Percentiles rank a stretch among this genome's conserved stretches.
phyloP scores from a whole-genome alignment of 2,113 vertebrate genomes.

The Nycticorax nycticorax region DNA sequence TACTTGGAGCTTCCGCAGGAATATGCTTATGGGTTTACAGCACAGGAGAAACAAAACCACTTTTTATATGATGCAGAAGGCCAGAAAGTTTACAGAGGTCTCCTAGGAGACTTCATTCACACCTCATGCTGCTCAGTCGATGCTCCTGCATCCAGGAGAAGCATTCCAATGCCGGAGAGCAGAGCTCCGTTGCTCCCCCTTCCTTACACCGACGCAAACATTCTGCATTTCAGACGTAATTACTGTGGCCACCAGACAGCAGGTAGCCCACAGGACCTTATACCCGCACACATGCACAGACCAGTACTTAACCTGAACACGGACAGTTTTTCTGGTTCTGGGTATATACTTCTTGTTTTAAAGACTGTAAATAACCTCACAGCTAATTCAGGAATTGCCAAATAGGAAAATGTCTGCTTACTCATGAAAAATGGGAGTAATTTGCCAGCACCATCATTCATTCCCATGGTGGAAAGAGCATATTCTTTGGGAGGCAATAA shows the following conservation, averaged over 20 bases:
- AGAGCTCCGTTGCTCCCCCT: neutral
- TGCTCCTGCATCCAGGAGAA: neutral
- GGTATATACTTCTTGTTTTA: neutral
- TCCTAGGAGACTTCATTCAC: neutral
- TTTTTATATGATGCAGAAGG: neutral
- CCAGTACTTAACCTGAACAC: neutral
- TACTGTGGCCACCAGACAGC: neutral
- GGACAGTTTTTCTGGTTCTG: neutral
- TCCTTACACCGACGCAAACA: neutral
- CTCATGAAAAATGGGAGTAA: neutral
- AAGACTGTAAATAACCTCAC: neutral
- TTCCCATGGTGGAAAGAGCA: neutral
- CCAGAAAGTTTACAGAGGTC: neutral
- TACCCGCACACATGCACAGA: neutral
- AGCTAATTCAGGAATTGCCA: neutral
- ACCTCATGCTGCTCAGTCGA: neutral
- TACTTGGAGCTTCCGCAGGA: neutral
- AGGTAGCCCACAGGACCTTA: neutral
- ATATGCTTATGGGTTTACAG: neutral
- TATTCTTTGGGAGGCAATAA: neutral
- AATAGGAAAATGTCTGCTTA: neutral
- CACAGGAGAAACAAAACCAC: neutral
- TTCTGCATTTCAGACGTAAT: neutral
- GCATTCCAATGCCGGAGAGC: fast-evolving
- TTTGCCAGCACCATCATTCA: neutral